These are phyloP conservation scores for Drosophila virilis DNA, from an alignment of 1,140 invertebrate genomes.

Conservation along the genomic window DNA sequence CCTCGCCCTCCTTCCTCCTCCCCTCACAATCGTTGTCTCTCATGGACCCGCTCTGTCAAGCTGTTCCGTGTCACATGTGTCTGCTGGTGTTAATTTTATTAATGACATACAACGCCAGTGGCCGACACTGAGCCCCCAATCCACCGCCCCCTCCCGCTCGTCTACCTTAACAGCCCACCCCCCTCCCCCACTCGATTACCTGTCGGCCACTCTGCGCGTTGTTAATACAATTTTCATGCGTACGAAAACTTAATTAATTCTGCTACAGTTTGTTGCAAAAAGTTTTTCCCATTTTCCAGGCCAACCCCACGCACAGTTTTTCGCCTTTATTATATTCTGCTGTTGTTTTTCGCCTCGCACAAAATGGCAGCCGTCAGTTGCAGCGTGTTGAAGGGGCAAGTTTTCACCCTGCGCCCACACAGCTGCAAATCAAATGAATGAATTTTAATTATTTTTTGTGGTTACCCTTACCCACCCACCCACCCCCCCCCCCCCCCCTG, in stretches of 20 bases:
- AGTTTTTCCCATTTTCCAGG: constrained; percentile 41
- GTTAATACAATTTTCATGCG: constrained; percentile 78
- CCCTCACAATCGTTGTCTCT: background rate
- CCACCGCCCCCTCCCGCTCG: background rate
- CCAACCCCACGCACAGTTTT: too few species aligned
- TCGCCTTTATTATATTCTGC: background rate
- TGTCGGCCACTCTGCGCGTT: constrained; percentile 23
- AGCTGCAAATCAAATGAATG: constrained; percentile 75
- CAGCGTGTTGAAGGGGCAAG: constrained; percentile 7
- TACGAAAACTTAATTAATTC: constrained; percentile 83
- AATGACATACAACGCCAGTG: constrained; percentile 77
- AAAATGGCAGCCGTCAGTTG: constrained; percentile 58
- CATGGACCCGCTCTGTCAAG: background rate
- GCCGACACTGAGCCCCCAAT: constrained; percentile 14
- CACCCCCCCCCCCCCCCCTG: background rate
- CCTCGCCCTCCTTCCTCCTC: constrained; percentile 16
- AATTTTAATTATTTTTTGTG: constrained; percentile 80
- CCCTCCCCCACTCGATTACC: too few species aligned
- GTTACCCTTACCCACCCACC: background rate
- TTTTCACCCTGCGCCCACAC: constrained; percentile 18
- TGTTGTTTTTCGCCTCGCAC: background rate
- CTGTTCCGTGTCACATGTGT: constrained; percentile 39
- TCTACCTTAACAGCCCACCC: background rate
- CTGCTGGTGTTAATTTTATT: constrained; percentile 82
- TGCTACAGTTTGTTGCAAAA: constrained; percentile 71